Conservation (phyloP, 1,140 invertebrate genomes). For the Pseudomyrmex gracilis region DNA sequence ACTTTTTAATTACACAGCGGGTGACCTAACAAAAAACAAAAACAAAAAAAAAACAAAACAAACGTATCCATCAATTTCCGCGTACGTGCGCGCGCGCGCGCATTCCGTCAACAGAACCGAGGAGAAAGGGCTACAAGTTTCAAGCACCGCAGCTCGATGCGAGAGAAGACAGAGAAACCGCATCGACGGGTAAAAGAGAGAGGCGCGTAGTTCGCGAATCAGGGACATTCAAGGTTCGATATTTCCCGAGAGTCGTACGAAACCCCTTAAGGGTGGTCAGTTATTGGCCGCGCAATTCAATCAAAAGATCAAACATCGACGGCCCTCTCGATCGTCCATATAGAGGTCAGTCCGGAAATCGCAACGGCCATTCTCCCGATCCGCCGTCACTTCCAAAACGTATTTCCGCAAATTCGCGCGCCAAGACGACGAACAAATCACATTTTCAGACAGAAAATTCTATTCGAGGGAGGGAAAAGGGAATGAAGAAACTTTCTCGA, state of each 20-base stretch:
- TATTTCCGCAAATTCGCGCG: conserved; percentile 33
- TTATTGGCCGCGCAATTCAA: conserved; percentile 77
- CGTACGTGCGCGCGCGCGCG: not conserved
- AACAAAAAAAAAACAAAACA: not conserved
- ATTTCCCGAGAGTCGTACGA: conserved; percentile 73
- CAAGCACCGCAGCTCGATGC: conserved; percentile 5
- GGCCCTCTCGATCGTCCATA: not conserved
- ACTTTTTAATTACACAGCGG: conserved; percentile 32
- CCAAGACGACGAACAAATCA: conserved; percentile 46
- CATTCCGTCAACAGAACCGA: not conserved
- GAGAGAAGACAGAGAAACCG: conserved; percentile 26
- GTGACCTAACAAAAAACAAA: not conserved
- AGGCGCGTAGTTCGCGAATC: conserved; percentile 32
- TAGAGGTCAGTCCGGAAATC: conserved; percentile 37
- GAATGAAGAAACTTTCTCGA: not conserved
- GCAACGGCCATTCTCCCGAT: conserved; percentile 6
- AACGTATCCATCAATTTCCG: not conserved
- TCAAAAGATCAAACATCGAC: conserved; percentile 75
- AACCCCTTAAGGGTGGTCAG: conserved; percentile 71
- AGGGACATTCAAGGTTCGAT: conserved; percentile 66
- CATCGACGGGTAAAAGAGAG: conserved; percentile 13
- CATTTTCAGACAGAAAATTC: conserved; percentile 15
- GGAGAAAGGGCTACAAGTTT: not conserved
- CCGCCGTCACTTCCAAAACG: conserved; percentile 50
- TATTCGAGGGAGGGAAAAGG: not conserved